Evolutionary conservation across 1,140 invertebrate species (phyloP), one percentile per base, ranked within the genome.

Genomic region (Polyergus mexicanus): DNA sequence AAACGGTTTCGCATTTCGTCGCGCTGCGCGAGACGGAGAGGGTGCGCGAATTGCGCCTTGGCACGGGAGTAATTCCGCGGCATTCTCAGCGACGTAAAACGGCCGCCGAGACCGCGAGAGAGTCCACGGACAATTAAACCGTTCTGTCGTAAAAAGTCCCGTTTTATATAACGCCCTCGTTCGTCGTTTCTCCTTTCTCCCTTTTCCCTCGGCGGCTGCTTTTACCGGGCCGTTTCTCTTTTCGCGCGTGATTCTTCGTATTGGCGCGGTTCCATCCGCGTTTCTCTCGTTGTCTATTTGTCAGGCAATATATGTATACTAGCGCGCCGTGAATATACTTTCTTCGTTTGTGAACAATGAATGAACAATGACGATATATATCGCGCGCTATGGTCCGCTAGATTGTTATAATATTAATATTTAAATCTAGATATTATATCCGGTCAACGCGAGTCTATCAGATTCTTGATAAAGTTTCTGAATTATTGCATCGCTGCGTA

Each of bases 81-180:
- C 86, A 51, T 51, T 80, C 54, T 88, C 78, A 47, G 77, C 78
- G 72, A 89, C 74, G 66, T 84, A 86, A 85, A 89, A 89, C 86
- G 77, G 78, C 74, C 78, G 88, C 85, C 85, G 86, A 60, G 78
- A 89, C 87, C 88, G 74, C 85, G 86, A 81, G 84, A 81, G 22
- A 81, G 22, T 72, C 78, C 81, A 90, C 85, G 89, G 84, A 91
- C 89, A 91, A 90, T 91, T 91, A 91, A 91, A 88, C 87, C 77
- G 87, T 90, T 75, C 81, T 84, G 78, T 90, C 87, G 89, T 90
- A 90, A 90, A 83, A 90, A 90, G 77, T 90, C 86, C 86, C 88
- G 89, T 90, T 90, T 84, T 86, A 88, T 89, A 86, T 89, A 90
- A 90, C 83, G 72, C 85, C 71, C 77, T 85, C 80, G n/a, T 75